Evolutionary conservation across 2,888 invertebrate species (phyloP), one percentile per base, ranked within the genome.

Genomic region (Malthinus flaveolus): DNA sequence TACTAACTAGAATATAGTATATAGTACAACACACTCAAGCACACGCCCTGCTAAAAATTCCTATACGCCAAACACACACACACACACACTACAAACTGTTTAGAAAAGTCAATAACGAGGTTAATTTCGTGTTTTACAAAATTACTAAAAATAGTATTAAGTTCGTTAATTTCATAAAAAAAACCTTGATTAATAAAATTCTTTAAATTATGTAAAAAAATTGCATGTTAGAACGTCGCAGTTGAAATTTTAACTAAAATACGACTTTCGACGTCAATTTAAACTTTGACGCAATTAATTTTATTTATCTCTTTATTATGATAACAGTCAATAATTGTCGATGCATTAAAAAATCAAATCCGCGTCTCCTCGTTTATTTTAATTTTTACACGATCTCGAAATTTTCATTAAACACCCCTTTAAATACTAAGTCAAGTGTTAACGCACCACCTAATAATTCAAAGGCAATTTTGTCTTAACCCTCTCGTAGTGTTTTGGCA

Each of bases 401-500:
- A 23, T 23, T 23, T 23, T 23, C 23, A 23, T 23, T 23, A 23
- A 23, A 2, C 23, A 23, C 23, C 23, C 39, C 39, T 84, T 84
- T 48, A 83, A 76, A 0, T 23, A 23, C 84, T 83, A n/a, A 83
- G 78, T 83, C 83, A 84, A 12, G 70, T 70, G 66, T 81, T 78
- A 3, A 79, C 78, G 52, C 70, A 54, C 70, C 67, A 4, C 73
- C 73, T 57, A 72, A 73, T 45, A 50, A 66, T 63, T 58, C 65
- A 53, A 72, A 74, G 4, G 82, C 74, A 32, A 87, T 77, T 67
- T 78, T 77, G 0, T 87, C 85, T 54, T 85, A 87, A 3, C 23
- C 63, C 85, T 83, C 1, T 76, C 79, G 68, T 85, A 88, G 71
- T 84, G 84, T 23, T 23, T 23, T 23, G 23, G 23, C 23, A 23